phyloP scores from a whole-genome alignment of 2,113 vertebrate species.

The Sardina pilchardus region DNA sequence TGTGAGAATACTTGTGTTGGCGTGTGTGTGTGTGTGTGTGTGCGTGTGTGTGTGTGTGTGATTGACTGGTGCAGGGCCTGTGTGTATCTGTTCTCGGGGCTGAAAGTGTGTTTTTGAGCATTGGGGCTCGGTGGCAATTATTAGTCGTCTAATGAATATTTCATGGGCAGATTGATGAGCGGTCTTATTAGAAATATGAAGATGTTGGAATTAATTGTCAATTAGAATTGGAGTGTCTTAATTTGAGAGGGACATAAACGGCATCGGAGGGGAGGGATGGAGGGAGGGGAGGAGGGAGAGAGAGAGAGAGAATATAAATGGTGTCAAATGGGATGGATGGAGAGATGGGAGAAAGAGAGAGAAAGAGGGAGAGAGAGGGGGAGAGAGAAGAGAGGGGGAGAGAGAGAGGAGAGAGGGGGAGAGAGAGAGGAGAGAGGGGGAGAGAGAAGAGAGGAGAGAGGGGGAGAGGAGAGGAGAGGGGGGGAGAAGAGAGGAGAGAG shows the following conservation, averaged over 20 bases:
- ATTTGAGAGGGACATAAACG: constrained; percentile 78
- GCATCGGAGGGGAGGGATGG: constrained; percentile 54
- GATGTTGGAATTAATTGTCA: constrained; percentile 86
- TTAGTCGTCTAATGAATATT: constrained; percentile 81
- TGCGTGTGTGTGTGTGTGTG: constrained; percentile 26
- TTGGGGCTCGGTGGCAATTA: background rate
- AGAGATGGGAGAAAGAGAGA: background rate
- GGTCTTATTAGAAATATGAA: constrained; percentile 83
- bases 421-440: background rate
- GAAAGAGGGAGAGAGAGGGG: background rate
- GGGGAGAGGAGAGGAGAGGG: constrained; percentile 50
- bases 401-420: background rate
- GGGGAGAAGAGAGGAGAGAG: constrained; percentile 72
- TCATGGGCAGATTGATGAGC: constrained; percentile 79
- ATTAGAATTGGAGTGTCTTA: constrained; percentile 81
- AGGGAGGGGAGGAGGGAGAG: constrained; percentile 17
- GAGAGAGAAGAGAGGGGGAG: background rate
- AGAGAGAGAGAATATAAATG: too few species aligned
- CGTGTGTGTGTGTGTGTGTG: constrained; percentile 17
- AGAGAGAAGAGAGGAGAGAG: constrained; percentile 47
- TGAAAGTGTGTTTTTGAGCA: constrained; percentile 17
- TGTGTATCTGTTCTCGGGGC: background rate
- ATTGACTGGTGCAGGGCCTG: background rate
- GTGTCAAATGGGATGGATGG: too few species aligned
- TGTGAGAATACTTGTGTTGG: background rate